Base-by-base conservation (phyloP, 1,140 invertebrate species). In the Procambarus clarkii region DNA sequence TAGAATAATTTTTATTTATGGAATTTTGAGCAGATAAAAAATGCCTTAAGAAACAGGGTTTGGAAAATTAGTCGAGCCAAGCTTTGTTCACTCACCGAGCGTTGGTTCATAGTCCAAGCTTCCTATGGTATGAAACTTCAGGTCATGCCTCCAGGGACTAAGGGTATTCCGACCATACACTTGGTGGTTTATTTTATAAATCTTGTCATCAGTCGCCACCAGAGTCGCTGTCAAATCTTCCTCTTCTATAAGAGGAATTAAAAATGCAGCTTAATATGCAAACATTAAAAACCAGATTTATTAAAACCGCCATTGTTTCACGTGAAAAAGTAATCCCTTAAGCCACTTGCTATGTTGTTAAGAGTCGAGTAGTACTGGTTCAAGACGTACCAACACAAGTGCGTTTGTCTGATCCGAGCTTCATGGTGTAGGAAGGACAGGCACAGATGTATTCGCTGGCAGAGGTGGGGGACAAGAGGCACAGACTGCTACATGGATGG, bases 401-500 rank as follows among this genome's bases (percentile, higher is more conserved):
- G 96, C 45, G 95, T 94, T 44, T 94, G 94, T 24, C 88, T 18
- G 15, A 95, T 95, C 93, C 96, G 2, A 94, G 88, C 0, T 96
- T 92, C 54, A 95, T 92, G 9, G 91, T 93, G 45, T 95, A 93
- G 18, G 2, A 45, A 48, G 95, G 96, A 8, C 95, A 94, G 2
- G 94, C 94, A 94, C 97, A 98, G 18, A 95, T 94, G 94, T 97
- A 97, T 34, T 94, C 93, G 2, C 96, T 95, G 80, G 94, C 93
- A 0, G 96, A 96, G 78, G 94, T 94, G n/a, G 95, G 95, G 88
- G 95, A 95, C 71, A 96, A 92, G 7, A 93, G 94, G 94, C 97
- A 98, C 48, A 95, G 94, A 94, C 97, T 97, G 92, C 96, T 96
- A 94, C 97, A 98, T 0, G 96, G 93, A 8, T n/a, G 1, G 2